phyloP scores from a whole-genome alignment of 2,888 invertebrate species.

The Sminthurides aquaticus region DNA sequence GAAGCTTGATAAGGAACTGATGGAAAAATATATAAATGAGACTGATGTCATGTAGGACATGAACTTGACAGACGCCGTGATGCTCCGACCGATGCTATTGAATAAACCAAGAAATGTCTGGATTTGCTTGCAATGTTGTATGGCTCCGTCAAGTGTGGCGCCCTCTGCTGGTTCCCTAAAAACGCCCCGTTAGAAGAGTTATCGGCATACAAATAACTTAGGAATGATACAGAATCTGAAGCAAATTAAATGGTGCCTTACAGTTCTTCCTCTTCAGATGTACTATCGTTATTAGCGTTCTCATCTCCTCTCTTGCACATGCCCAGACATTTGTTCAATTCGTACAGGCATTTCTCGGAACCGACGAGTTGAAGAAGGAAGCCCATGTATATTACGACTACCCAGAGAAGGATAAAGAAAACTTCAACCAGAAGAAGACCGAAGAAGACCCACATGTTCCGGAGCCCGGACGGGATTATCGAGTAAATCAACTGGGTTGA shows the following conservation, averaged over 20 bases:
- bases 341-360: not conserved
- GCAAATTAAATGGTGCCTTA: not conserved
- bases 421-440: not conserved
- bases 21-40: not conserved
- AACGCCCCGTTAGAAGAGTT: not conserved
- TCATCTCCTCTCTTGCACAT: not conserved
- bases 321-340: not conserved
- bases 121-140: not conserved
- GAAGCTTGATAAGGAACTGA: not conserved
- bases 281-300: not conserved
- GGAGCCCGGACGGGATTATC: not conserved
- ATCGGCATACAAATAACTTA: not conserved
- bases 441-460: not conserved
- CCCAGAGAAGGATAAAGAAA: not conserved
- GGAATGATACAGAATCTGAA: not conserved
- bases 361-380: not conserved
- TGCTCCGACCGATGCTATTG: not conserved
- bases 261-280: not conserved
- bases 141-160: too few relatives aligned
- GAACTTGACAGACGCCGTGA: not conserved
- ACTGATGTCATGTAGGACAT: not conserved
- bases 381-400: not conserved
- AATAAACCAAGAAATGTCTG: not conserved
- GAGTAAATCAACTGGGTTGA: slow-evolving; percentile 4
- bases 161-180: too few relatives aligned